Percentiles rank a stretch among this genome's conserved stretches.
phyloP scores from a whole-genome alignment of 2,113 vertebrate species.

The Beaufortia kweichowensis region DNA sequence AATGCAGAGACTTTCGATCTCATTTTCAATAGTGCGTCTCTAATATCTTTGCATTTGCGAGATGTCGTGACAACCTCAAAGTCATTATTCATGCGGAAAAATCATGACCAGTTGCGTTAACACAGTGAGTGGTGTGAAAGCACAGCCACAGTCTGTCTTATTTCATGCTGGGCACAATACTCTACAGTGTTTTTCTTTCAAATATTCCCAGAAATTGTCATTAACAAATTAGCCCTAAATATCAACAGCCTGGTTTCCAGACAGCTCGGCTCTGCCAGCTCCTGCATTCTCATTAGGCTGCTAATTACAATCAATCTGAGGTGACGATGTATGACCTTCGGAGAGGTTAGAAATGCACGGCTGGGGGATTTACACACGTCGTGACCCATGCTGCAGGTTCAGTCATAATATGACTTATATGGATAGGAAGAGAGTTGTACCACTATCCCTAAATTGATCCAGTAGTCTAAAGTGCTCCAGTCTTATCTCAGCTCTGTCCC shows the following conservation, averaged over 20 bases:
- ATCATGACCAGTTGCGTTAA: background rate
- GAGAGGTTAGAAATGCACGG: constrained; percentile 9
- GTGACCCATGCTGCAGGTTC: background rate
- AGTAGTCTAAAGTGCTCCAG: constrained; percentile 65
- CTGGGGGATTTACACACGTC: background rate
- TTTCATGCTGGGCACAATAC: constrained; percentile 8
- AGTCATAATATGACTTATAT: constrained; percentile 47
- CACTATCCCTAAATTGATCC: constrained; percentile 62
- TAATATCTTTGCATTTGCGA: constrained; percentile 19
- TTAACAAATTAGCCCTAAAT: constrained; percentile 17
- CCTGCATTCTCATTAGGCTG: constrained; percentile 63
- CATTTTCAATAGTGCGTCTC: constrained; percentile 32
- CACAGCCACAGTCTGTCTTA: background rate
- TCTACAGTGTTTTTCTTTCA: constrained; percentile 2
- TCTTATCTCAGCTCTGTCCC: constrained; percentile 64
- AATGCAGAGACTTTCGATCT: constrained; percentile 30
- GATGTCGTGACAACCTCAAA: constrained; percentile 22
- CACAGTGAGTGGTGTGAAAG: background rate
- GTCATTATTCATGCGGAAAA: constrained; percentile 21
- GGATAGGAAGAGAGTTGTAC: constrained; percentile 24
- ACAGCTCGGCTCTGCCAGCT: constrained; percentile 56
- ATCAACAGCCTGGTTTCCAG: constrained; percentile 10
- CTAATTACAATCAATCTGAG: constrained; percentile 72
- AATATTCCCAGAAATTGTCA: constrained; percentile 5
- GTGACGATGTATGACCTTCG: constrained; percentile 52